Evolutionary conservation across 2,797 vertebrate species (phyloP), one percentile per base, ranked within the genome.

Genomic region (Meda fulgida): DNA sequence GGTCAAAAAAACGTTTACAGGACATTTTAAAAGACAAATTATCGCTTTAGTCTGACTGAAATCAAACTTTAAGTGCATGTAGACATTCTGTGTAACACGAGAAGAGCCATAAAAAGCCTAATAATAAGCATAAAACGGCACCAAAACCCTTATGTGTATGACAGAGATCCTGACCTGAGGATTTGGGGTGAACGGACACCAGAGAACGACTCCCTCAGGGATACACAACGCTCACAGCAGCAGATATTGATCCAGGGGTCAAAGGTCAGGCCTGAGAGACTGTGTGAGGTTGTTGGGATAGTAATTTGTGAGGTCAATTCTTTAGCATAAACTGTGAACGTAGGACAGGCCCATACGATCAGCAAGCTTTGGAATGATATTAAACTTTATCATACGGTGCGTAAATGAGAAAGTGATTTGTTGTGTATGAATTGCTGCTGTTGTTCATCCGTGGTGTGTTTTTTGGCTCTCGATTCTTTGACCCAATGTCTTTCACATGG

Each of bases 381-480:
- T 26, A 66, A 83, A 76, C 70, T 13, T 29, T 0, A 21, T 63
- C 6, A 13, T 6, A 13, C 31, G 3, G 10, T 4, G 1, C 1
- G 14, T 7, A 55, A n/a, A 77, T 55, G 72, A 76, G 19, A 38
- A n/a, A 26, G 53, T 14, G 21, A 29, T 78, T 78, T 43, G 14
- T 26, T 31, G 26, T 0, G 3, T 46, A 26, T 21, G 26, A 78
- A 78, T 31, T 8, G 29, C 58, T 31, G 19, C 10, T 63, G 23
- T 63, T 36, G 43, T 34, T 23, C 67, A 31, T 67, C 38, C 2
- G 16, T 48, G 26, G 19, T 10, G 0, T 48, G 29, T 5, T 11
- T 84, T 88, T 83, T 60, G 60, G 83, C 85, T 83, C 89, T 87
- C 87, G 13, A 85, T 87, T 88, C 87, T 84, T 31, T 75, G 76